These are phyloP conservation scores for Falco concolor DNA, from an alignment of 2,797 vertebrate species.

Conservation along the genomic window DNA sequence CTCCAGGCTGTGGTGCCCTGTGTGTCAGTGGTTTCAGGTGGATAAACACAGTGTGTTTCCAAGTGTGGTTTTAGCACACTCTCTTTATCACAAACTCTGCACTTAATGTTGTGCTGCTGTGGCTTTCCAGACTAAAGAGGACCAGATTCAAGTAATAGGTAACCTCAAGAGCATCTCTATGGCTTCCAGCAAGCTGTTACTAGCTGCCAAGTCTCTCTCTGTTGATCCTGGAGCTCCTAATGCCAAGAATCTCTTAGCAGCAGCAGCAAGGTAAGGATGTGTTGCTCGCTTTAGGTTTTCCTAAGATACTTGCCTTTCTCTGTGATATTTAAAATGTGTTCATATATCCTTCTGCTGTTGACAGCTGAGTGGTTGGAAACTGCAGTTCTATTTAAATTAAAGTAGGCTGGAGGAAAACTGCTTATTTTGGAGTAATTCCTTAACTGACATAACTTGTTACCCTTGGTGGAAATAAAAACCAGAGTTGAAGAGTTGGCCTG, in stretches of 20 bases:
- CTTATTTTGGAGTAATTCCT: background rate
- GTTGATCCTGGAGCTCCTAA: slow-evolving; percentile 97
- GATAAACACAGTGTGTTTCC: background rate
- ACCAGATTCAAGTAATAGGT: slow-evolving; percentile 97
- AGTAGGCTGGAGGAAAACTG: background rate
- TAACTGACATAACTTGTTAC: background rate
- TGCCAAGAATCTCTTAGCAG: slow-evolving; percentile 96
- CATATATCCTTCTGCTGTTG: background rate
- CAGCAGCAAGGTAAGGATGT: slow-evolving; percentile 88
- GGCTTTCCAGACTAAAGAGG: slow-evolving; percentile 88
- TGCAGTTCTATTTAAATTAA: background rate
- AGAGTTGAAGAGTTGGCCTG: background rate
- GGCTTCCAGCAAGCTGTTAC: slow-evolving; percentile 95
- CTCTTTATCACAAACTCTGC: background rate
- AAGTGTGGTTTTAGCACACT: background rate
- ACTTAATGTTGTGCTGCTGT: background rate
- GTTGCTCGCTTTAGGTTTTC: background rate
- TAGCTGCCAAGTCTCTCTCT: slow-evolving; percentile 96
- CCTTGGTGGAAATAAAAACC: background rate
- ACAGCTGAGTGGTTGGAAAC: background rate
- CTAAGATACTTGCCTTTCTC: background rate
- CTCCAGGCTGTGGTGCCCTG: background rate
- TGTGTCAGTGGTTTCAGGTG: background rate
- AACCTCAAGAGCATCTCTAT: slow-evolving; percentile 99
- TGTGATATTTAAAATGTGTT: background rate